Percentiles rank a stretch among this genome's conserved stretches.
Conservation (phyloP, 2,888 invertebrate species). For the Orchesellides sinensis region DNA sequence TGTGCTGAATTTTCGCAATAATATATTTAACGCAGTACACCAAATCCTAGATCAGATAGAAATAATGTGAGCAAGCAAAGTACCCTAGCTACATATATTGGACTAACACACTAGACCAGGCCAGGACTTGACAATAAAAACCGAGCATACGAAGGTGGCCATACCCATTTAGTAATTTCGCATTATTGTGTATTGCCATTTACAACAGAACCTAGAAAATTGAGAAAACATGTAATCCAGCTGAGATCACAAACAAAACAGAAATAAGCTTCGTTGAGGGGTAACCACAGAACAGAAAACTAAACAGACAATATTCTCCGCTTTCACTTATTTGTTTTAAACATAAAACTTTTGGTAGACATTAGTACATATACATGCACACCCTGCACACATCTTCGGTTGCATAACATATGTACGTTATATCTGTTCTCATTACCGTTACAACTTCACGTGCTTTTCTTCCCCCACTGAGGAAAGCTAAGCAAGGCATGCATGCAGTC, state of each 20-base stretch:
- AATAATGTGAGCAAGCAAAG: too few species aligned
- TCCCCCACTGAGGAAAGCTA: not conserved
- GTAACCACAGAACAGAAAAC: not conserved
- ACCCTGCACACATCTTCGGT: too few species aligned
- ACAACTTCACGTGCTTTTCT: slow-evolving; percentile 3
- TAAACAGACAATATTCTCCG: not conserved
- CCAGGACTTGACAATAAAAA: too few species aligned
- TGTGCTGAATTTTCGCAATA: too few species aligned
- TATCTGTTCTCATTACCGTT: not conserved
- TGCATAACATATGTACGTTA: too few species aligned
- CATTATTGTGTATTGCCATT: not conserved
- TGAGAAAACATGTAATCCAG: not conserved
- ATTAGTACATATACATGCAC: not conserved
- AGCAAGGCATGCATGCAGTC: not conserved
- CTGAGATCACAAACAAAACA: not conserved
- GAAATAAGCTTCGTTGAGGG: not conserved
- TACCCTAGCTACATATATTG: too few species aligned
- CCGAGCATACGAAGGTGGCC: not conserved
- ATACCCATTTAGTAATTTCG: not conserved
- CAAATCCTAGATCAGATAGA: too few species aligned
- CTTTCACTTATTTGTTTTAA: not conserved
- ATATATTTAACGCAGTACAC: too few species aligned
- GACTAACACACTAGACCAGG: too few species aligned
- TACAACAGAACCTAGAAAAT: not conserved
- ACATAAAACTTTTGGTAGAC: not conserved